Evolutionary conservation across 1,140 invertebrate species (phyloP), one percentile per base, ranked within the genome.

Genomic region (Drosophila sp.): DNA sequence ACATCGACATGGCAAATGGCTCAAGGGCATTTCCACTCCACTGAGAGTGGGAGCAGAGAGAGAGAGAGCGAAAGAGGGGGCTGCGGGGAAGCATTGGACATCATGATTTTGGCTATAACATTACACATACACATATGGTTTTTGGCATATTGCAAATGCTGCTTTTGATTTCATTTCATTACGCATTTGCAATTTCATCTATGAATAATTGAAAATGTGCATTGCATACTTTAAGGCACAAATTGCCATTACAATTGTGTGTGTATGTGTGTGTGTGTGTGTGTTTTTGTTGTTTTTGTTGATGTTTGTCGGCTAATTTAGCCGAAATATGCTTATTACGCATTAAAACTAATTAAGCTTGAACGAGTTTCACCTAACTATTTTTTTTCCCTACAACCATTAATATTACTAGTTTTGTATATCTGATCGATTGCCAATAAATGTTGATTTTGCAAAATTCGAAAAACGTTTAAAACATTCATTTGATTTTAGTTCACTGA

Each of bases 161-260:
- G 80, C 80, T 84, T 84, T 84, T 84, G 80, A 84, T 84, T 84
- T 84, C 80, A 84, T 84, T 84, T 84, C 80, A 84, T 84, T 84
- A 84, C 73, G 77, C 80, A 80, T 80, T 78, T 84, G 80, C 80
- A 84, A 84, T 84, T 84, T 85, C 81, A 73, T 55, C 76, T 70
- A 84, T 84, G 80, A 84, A 84, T 84, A 80, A 84, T 84, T 84
- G 80, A 84, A 84, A 80, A 80, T 85, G 81, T 77, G 73, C 76
- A 68, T 54, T 61, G 80, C 81, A 77, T 84, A 84, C 80, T 84
- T 84, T 80, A 84, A 84, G 80, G 80, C 80, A 66, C 76, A 80
- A 83, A 79, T 82, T 79, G 72, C 68, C 76, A 83, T 83, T 79
- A 70, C 76, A 70, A 84, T 79, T 62, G 72, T 63, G 71, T 50